These are phyloP conservation scores for Nymphalis io DNA, from an alignment of 1,140 invertebrate genomes.

Conservation along the genomic window DNA sequence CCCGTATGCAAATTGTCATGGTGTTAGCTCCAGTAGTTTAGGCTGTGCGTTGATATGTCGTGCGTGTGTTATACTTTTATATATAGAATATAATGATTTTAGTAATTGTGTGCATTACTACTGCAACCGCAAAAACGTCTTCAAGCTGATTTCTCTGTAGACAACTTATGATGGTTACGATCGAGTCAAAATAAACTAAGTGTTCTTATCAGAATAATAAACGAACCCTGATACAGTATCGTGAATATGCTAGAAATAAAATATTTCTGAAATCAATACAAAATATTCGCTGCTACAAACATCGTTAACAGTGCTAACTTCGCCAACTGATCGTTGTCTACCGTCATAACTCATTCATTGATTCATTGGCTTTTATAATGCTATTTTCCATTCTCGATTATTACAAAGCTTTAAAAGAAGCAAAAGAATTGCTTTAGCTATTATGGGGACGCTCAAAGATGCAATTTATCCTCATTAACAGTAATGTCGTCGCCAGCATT, in stretches of 20 bases:
- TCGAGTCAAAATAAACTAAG: too few species aligned
- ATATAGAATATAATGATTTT: too few species aligned
- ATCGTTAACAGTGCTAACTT: neutral
- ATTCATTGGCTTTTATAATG: slow-evolving; percentile 4
- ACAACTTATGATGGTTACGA: too few species aligned
- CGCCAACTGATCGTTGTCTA: neutral
- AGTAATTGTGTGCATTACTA: too few species aligned
- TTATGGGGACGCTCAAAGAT: slow-evolving; percentile 63
- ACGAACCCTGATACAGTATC: neutral
- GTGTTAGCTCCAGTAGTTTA: too few species aligned
- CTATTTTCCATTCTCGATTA: slow-evolving; percentile 22
- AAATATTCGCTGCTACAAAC: neutral
- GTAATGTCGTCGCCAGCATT: slow-evolving; percentile 62
- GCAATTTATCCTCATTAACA: slow-evolving; percentile 73
- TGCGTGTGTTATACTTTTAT: too few species aligned
- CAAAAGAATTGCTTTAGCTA: slow-evolving; percentile 61
- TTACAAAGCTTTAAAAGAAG: slow-evolving; percentile 39
- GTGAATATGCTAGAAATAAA: neutral
- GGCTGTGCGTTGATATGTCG: too few species aligned
- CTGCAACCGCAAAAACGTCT: too few species aligned
- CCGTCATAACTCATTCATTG: slow-evolving; percentile 6
- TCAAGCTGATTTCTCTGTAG: too few species aligned
- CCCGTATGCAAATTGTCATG: too few species aligned
- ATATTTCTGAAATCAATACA: neutral
- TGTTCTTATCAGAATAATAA: too few species aligned